Percentiles rank a stretch among this genome's conserved stretches.
Conservation (phyloP, 2,797 vertebrate species). For the Sciurus vulgaris region DNA sequence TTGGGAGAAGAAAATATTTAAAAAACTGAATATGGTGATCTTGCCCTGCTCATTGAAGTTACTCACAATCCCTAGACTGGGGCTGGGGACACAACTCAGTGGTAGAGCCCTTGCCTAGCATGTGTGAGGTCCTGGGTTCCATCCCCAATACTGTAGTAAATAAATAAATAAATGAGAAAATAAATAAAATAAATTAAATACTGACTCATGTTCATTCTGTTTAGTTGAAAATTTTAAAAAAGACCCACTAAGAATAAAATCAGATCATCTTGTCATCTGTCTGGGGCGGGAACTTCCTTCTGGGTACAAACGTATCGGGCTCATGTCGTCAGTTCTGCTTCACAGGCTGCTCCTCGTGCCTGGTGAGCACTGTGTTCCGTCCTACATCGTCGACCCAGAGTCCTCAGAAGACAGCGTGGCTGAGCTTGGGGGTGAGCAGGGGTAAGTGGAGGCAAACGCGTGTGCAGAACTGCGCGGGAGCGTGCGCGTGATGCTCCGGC, state of each 20-base stretch:
- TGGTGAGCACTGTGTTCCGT: accelerated
- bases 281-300: not conserved
- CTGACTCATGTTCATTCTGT: not conserved
- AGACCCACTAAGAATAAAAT: not conserved
- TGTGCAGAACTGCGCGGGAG: too few relatives aligned
- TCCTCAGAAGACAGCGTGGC: not conserved
- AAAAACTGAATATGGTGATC: not conserved
- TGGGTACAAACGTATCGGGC: too few relatives aligned
- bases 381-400: not conserved
- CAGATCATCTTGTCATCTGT: not conserved
- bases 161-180: not conserved
- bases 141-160: not conserved
- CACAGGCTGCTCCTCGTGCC: not conserved
- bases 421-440: not conserved
- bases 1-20: not conserved
- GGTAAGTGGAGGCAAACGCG: not conserved
- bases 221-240: not conserved
- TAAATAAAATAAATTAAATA: not conserved
- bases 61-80: too few relatives aligned
- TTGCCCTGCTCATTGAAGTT: not conserved
- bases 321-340: not conserved
- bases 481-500: not conserved
- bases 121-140: not conserved
- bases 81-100: not conserved
- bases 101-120: not conserved